phyloP scores from a whole-genome alignment of 2,113 vertebrate genomes.

The Mesitornis unicolor region DNA sequence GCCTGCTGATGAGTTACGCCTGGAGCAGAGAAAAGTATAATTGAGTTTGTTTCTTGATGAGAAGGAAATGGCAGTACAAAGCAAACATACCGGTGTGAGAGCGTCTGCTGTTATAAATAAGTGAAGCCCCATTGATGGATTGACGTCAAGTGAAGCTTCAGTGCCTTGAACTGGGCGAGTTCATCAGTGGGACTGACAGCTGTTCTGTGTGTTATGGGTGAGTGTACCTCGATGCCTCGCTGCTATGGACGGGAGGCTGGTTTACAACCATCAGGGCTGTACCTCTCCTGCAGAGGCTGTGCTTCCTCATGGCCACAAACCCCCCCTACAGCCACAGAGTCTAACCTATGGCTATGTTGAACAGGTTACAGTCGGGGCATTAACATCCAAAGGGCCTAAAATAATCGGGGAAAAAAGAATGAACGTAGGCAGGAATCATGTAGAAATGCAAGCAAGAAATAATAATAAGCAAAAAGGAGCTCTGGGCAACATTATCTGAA shows the following conservation, averaged over 20 bases:
- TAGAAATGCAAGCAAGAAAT: neutral
- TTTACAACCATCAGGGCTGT: neutral
- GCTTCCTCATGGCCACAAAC: neutral
- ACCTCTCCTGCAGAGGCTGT: neutral
- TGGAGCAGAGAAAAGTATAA: conserved; percentile 21
- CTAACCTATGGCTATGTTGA: accelerated
- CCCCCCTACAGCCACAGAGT: neutral
- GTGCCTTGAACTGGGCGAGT: accelerated
- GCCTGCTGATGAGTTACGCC: conserved; percentile 10
- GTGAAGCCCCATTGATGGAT: accelerated
- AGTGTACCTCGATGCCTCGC: accelerated
- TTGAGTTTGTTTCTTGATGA: conserved; percentile 51
- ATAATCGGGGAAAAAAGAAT: neutral
- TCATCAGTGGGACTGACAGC: neutral
- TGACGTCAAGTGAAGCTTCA: neutral
- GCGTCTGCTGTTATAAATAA: neutral
- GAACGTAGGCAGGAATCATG: neutral
- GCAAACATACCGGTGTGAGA: neutral
- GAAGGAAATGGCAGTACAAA: neutral
- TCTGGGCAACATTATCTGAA: neutral
- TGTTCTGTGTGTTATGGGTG: accelerated
- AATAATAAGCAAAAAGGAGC: neutral
- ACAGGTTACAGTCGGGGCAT: neutral
- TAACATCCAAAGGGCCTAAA: neutral
- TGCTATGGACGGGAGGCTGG: neutral